These are phyloP conservation scores for Euzophera pinguis DNA, from an alignment of 2,888 invertebrate genomes.

Conservation along the genomic window DNA sequence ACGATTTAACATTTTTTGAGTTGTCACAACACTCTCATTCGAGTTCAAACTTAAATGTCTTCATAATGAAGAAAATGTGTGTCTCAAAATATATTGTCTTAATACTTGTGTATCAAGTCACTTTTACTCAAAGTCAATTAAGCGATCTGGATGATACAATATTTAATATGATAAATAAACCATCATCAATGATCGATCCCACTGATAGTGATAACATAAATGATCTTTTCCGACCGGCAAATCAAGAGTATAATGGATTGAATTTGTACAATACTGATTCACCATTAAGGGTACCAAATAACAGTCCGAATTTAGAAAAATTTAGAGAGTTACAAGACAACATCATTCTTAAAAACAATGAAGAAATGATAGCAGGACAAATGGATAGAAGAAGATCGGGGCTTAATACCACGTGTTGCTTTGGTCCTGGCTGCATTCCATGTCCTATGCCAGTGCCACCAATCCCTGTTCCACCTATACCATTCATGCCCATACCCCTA, in stretches of 20 bases:
- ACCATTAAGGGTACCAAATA: neutral
- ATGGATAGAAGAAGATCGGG: neutral
- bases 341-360: neutral
- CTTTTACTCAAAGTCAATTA: neutral
- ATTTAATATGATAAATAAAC: conserved; percentile 4
- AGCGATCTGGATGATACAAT: neutral
- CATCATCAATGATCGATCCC: neutral
- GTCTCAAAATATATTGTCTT: neutral
- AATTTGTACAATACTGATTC: neutral
- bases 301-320: neutral
- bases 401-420: neutral
- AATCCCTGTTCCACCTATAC: neutral
- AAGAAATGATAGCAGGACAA: neutral
- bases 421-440: neutral
- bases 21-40: neutral
- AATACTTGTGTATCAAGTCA: neutral
- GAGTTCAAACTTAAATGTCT: neutral
- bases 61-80: neutral
- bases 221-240: neutral
- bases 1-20: neutral
- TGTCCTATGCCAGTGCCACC: neutral
- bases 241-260: neutral
- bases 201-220: neutral
- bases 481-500: conserved; percentile 16
- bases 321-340: conserved; percentile 1